These are phyloP conservation scores for Carassius auratus DNA, from an alignment of 2,113 vertebrate species.

Conservation along the genomic window DNA sequence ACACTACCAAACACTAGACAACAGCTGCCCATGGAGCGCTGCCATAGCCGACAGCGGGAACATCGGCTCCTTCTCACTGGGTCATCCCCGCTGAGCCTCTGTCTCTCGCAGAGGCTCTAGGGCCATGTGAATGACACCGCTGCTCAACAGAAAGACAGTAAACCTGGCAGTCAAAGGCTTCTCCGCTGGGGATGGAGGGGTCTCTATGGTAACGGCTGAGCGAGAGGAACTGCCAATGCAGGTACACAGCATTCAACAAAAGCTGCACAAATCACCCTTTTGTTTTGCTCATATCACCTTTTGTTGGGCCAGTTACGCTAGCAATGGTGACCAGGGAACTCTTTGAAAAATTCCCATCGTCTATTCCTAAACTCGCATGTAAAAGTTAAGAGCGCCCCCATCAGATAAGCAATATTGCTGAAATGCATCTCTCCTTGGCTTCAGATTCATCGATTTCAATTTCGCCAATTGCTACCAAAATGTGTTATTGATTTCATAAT, in stretches of 20 bases:
- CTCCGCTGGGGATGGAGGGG: constrained; percentile 72
- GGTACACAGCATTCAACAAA: constrained; percentile 74
- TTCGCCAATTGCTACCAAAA: background rate
- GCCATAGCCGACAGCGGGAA: constrained; percentile 64
- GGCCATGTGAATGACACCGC: constrained; percentile 65
- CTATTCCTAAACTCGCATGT: constrained; percentile 1
- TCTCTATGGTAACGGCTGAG: constrained; percentile 81
- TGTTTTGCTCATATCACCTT: constrained; percentile 51
- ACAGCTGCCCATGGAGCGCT: constrained; percentile 68
- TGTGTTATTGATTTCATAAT: constrained; percentile 31
- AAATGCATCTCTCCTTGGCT: background rate
- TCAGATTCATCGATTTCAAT: constrained; percentile 13
- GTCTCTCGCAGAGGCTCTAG: constrained; percentile 17
- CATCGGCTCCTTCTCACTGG: constrained; percentile 44
- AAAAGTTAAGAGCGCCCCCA: background rate
- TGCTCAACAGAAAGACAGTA: constrained; percentile 68
- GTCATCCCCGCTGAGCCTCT: background rate
- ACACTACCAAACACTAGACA: constrained; percentile 49
- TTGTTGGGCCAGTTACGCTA: constrained; percentile 29
- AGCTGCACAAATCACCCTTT: constrained; percentile 58
- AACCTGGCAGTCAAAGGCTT: constrained; percentile 72
- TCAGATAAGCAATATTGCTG: background rate
- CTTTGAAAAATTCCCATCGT: background rate
- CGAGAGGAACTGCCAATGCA: constrained; percentile 70
- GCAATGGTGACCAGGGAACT: background rate